Percentiles rank a stretch among this genome's conserved stretches.
Conservation (phyloP, 2,888 invertebrate genomes). For the Diplolepis rosae region DNA sequence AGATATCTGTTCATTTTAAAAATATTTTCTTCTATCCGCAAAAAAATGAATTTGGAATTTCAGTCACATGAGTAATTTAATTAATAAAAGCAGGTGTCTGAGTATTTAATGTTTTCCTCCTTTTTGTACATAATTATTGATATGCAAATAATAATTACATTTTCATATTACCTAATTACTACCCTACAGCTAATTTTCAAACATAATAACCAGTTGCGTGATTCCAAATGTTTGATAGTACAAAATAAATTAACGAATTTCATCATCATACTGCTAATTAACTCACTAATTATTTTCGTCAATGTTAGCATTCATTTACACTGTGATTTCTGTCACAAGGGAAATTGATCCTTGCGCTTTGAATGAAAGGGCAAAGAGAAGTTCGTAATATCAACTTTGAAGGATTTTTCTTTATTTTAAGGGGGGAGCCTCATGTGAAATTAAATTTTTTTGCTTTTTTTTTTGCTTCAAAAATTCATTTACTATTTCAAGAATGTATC, state of each 20-base stretch:
- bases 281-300: background rate
- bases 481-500: too few relatives aligned
- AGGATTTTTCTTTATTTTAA: background rate
- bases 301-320: background rate
- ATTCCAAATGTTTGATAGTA: background rate
- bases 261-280: background rate
- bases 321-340: background rate
- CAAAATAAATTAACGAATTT: background rate
- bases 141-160: constrained; percentile 17
- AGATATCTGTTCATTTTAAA: too few relatives aligned
- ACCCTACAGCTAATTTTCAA: constrained; percentile 4
- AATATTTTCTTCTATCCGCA: too few relatives aligned
- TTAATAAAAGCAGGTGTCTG: background rate
- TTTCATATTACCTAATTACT: constrained; percentile 11
- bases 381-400: background rate
- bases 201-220: constrained; percentile 8
- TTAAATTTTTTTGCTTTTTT: background rate
- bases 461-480: background rate
- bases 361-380: background rate
- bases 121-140: background rate
- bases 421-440: too few relatives aligned
- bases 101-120: background rate
- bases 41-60: background rate
- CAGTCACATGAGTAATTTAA: background rate
- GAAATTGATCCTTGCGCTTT: background rate